Base-by-base conservation (phyloP, 2,797 vertebrate species). In the Lacerta bilineata region DNA sequence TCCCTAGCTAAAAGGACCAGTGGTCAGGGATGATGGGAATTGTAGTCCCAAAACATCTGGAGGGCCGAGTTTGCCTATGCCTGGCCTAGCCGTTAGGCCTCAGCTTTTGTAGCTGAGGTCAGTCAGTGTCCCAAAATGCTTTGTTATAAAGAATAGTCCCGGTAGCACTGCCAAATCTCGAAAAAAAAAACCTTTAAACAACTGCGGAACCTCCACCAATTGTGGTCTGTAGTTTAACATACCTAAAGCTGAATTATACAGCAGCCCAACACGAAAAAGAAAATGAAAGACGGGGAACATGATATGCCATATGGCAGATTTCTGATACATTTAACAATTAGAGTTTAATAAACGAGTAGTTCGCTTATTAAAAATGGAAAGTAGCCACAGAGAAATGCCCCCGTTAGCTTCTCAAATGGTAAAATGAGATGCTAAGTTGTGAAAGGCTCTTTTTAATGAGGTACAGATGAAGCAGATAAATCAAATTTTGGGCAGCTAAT, bases 221-320 rank as follows among this genome's bases (percentile, higher is more conserved):
- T 13, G 41, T 81, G 80, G 10, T 81, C 17, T 81, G 59, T 36
- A 66, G 23, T 29, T n/a, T 0, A 27, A 69, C 33, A 50, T 39
- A 46, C 0, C 0, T 84, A 13, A 11, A n/a, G 18, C 41, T 43
- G 17, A 43, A 55, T 0, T 55, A 1, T 41, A 33, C 36, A 68
- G 1, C 3, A 74, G 9, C 0, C 43, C 43, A 43, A 68, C 46
- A 2, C 17, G 29, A 27, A 8, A 18, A 41, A 13, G 41, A n/a
- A 33, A 36, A 61, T 20, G n/a, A 11, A 82, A 68, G 17, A 68
- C 2, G 5, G 13, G 23, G 41, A 39, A 39, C 36, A 27, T 66
- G 13, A 64, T 23, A 64, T 18, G 29, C 68, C 27, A 46, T 69
- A 23, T n/a, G n/a, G 1, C 9, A 82, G 15, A 17, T 29, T 84